These are phyloP conservation scores for Lytechinus pictus DNA, from an alignment of 35 echinoderm and acorn worm genomes.

Conservation along the genomic window DNA sequence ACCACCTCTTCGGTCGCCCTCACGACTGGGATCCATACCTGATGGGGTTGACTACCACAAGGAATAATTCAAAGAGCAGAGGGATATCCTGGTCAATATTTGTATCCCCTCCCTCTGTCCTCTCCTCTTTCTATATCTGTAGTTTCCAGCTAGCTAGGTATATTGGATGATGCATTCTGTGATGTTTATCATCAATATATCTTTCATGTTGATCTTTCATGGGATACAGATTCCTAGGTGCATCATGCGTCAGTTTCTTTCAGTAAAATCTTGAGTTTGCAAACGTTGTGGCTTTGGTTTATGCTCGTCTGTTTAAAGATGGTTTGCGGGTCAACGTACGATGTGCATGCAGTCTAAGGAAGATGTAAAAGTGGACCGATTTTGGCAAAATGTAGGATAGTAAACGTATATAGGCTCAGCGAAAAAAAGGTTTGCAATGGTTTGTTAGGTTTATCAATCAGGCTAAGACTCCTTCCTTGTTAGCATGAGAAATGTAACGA, in stretches of 20 bases:
- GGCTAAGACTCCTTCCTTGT: background rate
- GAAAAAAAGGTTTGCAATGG: background rate
- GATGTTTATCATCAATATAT: constrained; percentile 5
- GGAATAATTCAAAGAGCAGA: background rate
- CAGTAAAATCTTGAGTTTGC: background rate
- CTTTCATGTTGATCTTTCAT: background rate
- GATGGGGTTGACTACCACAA: background rate
- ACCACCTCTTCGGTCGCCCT: background rate
- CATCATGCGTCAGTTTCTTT: background rate
- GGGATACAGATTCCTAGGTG: background rate
- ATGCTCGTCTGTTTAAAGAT: background rate
- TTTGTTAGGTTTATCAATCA: background rate
- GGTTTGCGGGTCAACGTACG: background rate
- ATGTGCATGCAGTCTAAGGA: background rate
- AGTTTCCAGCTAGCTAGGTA: background rate
- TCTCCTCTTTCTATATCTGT: background rate
- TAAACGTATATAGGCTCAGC: background rate
- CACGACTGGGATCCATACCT: background rate
- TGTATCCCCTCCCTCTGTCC: background rate
- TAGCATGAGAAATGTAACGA: background rate
- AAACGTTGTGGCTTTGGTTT: background rate
- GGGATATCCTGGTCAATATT: background rate
- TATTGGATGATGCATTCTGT: background rate
- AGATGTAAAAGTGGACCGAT: background rate
- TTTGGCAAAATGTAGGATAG: background rate